phyloP scores from a whole-genome alignment of 2,113 vertebrate species.

The Xenopus laevis region DNA sequence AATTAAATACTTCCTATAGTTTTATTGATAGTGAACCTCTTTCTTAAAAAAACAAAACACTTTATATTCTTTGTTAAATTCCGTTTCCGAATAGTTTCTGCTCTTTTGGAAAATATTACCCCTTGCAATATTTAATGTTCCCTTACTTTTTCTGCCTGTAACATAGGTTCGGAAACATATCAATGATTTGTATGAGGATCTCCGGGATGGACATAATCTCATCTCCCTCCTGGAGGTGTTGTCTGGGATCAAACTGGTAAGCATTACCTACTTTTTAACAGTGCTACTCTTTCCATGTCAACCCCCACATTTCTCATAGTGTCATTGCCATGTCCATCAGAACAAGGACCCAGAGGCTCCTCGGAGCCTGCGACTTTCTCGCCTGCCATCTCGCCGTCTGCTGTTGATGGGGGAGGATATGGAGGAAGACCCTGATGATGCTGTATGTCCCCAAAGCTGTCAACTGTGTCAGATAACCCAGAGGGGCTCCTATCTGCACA shows the following conservation, averaged over 20 bases:
- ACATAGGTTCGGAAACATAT: conserved; percentile 91
- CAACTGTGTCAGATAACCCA: not conserved
- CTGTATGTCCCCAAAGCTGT: conserved; percentile 50
- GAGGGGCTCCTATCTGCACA: not conserved
- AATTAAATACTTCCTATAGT: too few species aligned
- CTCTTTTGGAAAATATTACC: too few species aligned
- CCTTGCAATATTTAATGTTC: too few species aligned
- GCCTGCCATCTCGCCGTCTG: conserved; percentile 67
- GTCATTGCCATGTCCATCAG: conserved; percentile 53
- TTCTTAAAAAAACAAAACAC: too few species aligned
- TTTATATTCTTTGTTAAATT: too few species aligned
- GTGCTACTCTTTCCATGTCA: conserved; percentile 24
- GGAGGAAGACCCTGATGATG: conserved; percentile 76
- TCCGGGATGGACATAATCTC: conserved; percentile 93
- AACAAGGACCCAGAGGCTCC: conserved; percentile 66
- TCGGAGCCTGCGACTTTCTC: conserved; percentile 70
- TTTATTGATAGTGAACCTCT: too few species aligned
- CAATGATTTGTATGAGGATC: conserved; percentile 86
- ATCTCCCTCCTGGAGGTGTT: conserved; percentile 94
- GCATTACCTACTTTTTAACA: conserved; percentile 47
- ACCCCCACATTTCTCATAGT: conserved; percentile 23
- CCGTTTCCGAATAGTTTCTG: too few species aligned
- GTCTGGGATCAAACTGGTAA: conserved; percentile 90
- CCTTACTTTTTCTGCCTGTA: not conserved
- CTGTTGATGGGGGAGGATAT: conserved; percentile 61